Evolutionary conservation across 2,113 vertebrate species (phyloP).

Genomic region (Neomonachus schauinslandi): DNA sequence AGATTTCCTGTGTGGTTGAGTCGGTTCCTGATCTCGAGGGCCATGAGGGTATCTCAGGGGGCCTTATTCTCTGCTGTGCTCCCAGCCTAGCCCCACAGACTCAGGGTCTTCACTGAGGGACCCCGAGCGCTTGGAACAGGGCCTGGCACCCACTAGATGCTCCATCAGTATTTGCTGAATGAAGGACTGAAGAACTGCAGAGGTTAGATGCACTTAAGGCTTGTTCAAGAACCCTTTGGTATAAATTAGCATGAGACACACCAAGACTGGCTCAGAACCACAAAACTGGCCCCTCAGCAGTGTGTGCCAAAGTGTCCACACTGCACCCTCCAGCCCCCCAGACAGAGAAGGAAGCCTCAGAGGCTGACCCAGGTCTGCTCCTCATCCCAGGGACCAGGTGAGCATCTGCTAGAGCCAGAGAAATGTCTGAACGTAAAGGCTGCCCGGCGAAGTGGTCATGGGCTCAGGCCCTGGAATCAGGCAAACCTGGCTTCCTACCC

Average conservation of each 20-base stretch:
- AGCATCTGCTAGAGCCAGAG: neutral
- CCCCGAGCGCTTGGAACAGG: neutral
- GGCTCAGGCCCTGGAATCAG: neutral
- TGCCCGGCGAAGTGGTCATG: neutral
- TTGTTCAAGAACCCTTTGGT: neutral
- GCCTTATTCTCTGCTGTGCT: neutral
- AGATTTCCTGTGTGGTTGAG: neutral
- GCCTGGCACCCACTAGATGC: neutral
- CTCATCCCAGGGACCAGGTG: neutral
- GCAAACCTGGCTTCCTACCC: neutral
- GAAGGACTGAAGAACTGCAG: neutral
- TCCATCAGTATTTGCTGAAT: neutral
- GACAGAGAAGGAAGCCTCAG: neutral
- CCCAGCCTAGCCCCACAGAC: neutral
- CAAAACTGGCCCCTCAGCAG: neutral
- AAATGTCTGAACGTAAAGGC: neutral
- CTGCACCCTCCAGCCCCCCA: accelerated
- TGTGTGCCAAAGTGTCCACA: neutral
- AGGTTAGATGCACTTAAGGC: neutral
- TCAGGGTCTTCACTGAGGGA: neutral
- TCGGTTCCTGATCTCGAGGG: neutral
- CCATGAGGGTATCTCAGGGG: neutral
- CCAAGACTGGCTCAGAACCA: neutral
- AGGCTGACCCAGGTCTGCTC: neutral
- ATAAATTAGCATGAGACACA: neutral